Evolutionary conservation across 2,113 vertebrate species (phyloP), one percentile per base, ranked within the genome.

Genomic region (Mormyrus iriodes): DNA sequence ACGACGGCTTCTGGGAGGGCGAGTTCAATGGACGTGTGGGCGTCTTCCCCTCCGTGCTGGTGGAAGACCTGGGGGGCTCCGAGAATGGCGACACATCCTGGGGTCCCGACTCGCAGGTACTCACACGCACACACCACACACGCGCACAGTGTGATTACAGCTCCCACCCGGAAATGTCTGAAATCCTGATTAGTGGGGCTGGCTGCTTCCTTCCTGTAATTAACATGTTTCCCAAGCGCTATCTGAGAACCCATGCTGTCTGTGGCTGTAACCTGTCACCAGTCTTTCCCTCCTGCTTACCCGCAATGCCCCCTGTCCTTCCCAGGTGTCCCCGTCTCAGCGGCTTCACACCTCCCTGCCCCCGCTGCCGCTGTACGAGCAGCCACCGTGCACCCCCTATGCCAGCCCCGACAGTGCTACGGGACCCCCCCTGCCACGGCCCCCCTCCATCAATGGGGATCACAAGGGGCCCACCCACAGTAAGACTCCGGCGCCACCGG

Each of bases 1-100:
- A 99, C 0, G 98, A 99, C 21, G 98, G 98, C 21, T 99, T 99
- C 93, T 99, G 98, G 98, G 98, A 99, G 92, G 98, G 98, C 0
- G 98, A 99, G 91, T 97, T 99, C 93, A 98, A 95, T 0, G 97
- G 98, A 0, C 95, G 95, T 0, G 91, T 98, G 2, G 98, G 98
- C 0, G 98, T 99, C 90, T 99, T 99, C 94, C 98, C 98, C 0
- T 99, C 98, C 0, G 98, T 99, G 53, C 90, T 99, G 88, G 98
- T 99, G 0, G 98, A 99, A 90, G 98, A 99, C 90, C 95, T 99
- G 15, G 96, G 94, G 0, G 92, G 94, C 46, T 94, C 97, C 0
- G 97, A 99, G 91, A 99, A 98, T 0, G 98, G 98, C 31, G 98
- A 98, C 89, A 55, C 94, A 24, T 95, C 91, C 6, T 95, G 97